These are phyloP conservation scores for Xylocampa areola DNA, from an alignment of 2,888 invertebrate genomes.

Conservation along the genomic window DNA sequence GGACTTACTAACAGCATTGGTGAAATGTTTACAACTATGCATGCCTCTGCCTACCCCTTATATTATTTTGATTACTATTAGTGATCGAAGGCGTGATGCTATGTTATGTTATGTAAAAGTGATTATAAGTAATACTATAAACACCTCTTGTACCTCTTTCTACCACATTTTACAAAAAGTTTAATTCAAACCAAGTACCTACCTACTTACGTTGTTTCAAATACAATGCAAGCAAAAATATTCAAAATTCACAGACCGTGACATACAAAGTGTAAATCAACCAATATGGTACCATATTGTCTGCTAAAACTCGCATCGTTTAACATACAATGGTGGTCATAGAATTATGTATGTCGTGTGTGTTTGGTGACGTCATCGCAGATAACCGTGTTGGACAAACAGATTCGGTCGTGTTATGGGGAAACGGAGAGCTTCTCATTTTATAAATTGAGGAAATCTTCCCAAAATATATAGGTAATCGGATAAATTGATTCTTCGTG, in stretches of 20 bases:
- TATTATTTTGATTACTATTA: too few relatives aligned
- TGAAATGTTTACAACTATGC: too few relatives aligned
- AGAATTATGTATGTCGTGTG: conserved; percentile 50
- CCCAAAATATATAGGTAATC: not conserved
- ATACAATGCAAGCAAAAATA: conserved; percentile 38
- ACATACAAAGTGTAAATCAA: conserved; percentile 42
- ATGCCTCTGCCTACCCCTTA: too few relatives aligned
- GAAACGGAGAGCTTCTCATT: conserved; percentile 28
- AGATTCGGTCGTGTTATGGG: conserved; percentile 43
- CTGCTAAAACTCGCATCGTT: conserved; percentile 40
- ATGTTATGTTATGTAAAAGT: too few relatives aligned
- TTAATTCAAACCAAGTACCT: conserved; percentile 23
- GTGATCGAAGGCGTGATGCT: too few relatives aligned
- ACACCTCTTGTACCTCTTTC: too few relatives aligned
- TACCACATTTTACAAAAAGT: conserved; percentile 19
- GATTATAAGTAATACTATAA: too few relatives aligned
- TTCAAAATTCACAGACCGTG: conserved; percentile 49
- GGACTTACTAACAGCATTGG: too few relatives aligned
- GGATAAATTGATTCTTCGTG: not conserved
- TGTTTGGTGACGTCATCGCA: conserved; percentile 46
- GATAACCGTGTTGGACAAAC: conserved; percentile 46
- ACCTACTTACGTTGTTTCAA: conserved; percentile 25
- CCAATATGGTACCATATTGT: conserved; percentile 48
- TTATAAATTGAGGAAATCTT: conserved; percentile 19
- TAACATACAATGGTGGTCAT: conserved; percentile 52